phyloP scores from a whole-genome alignment of 2,888 invertebrate species.

The Apamea sordens region DNA sequence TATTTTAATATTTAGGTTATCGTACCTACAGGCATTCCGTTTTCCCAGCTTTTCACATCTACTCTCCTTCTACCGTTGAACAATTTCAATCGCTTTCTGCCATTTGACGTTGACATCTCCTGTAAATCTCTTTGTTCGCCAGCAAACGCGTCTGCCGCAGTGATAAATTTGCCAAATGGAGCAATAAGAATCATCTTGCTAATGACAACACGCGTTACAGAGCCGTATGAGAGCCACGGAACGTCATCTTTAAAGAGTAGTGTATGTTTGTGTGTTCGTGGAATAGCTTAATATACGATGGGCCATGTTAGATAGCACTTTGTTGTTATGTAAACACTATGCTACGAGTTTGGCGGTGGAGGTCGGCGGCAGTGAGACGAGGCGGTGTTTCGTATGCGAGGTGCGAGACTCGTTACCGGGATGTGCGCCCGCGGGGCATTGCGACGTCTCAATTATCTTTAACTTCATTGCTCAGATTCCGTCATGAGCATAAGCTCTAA shows the following conservation, averaged over 20 bases:
- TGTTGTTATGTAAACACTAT: slow-evolving; percentile 74
- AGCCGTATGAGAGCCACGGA: slow-evolving; percentile 5
- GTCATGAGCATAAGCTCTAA: slow-evolving; percentile 79
- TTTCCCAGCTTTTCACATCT: slow-evolving; percentile 18
- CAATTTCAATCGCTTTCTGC: slow-evolving; percentile 45
- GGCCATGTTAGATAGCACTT: slow-evolving; percentile 62
- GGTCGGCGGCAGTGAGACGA: slow-evolving; percentile 54
- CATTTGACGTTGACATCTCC: slow-evolving; percentile 36
- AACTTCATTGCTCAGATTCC: slow-evolving; percentile 83
- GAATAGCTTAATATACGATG: slow-evolving; percentile 48
- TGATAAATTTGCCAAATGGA: slow-evolving; percentile 44
- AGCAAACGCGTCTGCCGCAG: slow-evolving; percentile 48
- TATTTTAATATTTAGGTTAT: slow-evolving; percentile 13
- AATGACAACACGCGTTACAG: slow-evolving; percentile 46
- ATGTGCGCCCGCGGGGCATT: slow-evolving; percentile 80
- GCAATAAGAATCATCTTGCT: slow-evolving; percentile 52
- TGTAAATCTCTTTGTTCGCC: slow-evolving; percentile 48
- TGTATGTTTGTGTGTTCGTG: slow-evolving; percentile 34
- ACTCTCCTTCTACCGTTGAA: slow-evolving; percentile 20
- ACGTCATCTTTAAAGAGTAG: slow-evolving; percentile 39
- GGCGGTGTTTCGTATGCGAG: slow-evolving; percentile 79
- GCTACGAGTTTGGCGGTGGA: slow-evolving; percentile 29
- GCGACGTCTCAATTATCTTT: slow-evolving; percentile 86
- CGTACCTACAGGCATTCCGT: neutral
- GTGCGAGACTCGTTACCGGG: slow-evolving; percentile 81